Base-by-base conservation (phyloP, 2,797 vertebrate genomes). In the Stomatorhinus walkeri region DNA sequence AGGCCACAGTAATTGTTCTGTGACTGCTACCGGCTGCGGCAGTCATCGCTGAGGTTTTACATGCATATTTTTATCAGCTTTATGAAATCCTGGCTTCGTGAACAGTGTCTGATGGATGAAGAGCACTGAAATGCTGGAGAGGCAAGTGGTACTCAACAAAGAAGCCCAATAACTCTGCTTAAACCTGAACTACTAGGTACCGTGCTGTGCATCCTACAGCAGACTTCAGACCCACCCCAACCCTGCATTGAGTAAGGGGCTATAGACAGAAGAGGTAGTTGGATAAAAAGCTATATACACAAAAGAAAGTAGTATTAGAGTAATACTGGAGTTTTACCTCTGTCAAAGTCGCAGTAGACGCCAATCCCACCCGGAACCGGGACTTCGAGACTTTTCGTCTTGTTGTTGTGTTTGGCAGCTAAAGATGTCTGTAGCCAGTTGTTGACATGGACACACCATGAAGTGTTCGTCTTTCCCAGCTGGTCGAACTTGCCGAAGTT, bases 391-490 rank as follows among this genome's bases (percentile, higher is more conserved):
- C 93, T 94, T 94, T 97, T 98, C 1, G 96, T 95, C 92, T 97
- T 97, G 93, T 99, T 99, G 93, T 97, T 98, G 93, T 99, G 97
- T 89, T 99, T 99, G 88, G 97, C 98, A 7, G 97, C 94, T 9
- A 99, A 96, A 0, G 96, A 95, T 68, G 92, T 96, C 94, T 98
- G 98, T 88, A 99, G 95, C 98, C 98, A 99, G 91, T 97, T 98
- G 94, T 97, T 99, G 91, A 97, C 92, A 56, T 97, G 95, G 83
- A 98, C 93, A 91, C 97, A 98, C 98, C 98, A 99, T 1, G 97
- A 97, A 40, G 94, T 95, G n/a, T 94, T 93, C 6, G 96, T 97
- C 92, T 97, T 98, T 79, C 98, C 98, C 91, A 99, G 93, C n/a
- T 99, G 98, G 91, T 99, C 98, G 87, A 97, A 99, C 64, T 98